phyloP scores from a whole-genome alignment of 2,888 invertebrate species.

The Tipula lateralis region DNA sequence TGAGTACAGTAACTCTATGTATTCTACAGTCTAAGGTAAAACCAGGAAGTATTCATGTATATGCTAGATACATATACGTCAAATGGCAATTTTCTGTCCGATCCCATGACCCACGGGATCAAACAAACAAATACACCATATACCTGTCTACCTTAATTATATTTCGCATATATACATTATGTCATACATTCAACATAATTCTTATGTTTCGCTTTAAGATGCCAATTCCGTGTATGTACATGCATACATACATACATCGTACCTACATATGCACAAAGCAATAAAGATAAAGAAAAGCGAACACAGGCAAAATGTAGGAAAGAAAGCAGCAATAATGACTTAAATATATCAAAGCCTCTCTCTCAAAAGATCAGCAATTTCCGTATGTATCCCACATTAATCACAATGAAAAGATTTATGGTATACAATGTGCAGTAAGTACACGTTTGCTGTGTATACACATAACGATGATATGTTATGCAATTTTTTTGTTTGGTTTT shows the following conservation, averaged over 20 bases:
- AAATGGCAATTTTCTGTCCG: background rate
- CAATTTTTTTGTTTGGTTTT: background rate
- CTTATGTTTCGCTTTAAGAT: background rate
- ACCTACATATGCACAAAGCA: background rate
- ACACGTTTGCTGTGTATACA: background rate
- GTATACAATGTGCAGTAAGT: background rate
- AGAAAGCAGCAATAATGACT: conserved; percentile 24
- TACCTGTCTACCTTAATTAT: background rate
- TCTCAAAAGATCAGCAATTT: conserved; percentile 16
- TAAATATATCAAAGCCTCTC: conserved; percentile 7
- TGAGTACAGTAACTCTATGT: no score
- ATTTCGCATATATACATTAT: background rate
- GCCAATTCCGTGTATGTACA: background rate
- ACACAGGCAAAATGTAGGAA: no score
- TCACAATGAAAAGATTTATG: conserved; percentile 11
- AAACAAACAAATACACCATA: background rate
- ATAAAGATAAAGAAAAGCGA: background rate
- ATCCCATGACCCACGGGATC: background rate
- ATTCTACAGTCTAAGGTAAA: no score
- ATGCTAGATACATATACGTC: no score
- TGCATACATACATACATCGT: background rate
- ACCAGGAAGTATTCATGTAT: no score
- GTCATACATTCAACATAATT: background rate
- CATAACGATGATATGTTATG: background rate
- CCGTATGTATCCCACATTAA: conserved; percentile 24